Base-by-base conservation (phyloP, 2,797 vertebrate species). In the Aythya fuligula region DNA sequence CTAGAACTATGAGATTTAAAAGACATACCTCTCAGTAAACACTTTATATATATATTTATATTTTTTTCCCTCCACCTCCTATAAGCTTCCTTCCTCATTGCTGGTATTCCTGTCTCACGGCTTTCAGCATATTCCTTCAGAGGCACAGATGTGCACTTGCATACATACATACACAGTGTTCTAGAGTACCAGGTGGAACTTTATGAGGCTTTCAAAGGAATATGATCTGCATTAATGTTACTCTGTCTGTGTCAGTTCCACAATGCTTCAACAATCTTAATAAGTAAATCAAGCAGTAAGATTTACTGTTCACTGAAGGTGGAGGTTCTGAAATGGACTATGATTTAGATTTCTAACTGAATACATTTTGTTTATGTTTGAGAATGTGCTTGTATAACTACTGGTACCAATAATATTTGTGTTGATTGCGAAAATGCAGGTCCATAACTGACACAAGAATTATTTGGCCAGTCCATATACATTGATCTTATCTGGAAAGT, bases 401-500 rank as follows among this genome's bases (percentile, higher is more conserved):
- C 89, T 92, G 96, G 85, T 47, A 77, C 64, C 67, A 92, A 93
- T 97, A 94, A 67, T 87, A 25, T 89, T 97, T 94, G 57, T 79
- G 67, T 90, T 89, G 89, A 25, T 9, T 5, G 84, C 66, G 71
- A 95, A 89, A 85, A 81, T 87, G 57, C 24, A 66, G 61, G 60
- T 64, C 32, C 9, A 57, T 94, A 87, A 93, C 69, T 91, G 91
- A 95, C 76, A 93, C 32, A 78, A 70, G 41, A 89, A 80, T 96
- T 96, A 96, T 82, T 94, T 90, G 61, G 88, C 57, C 95, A 74
- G 82, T 95, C 43, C n/a, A 82, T 73, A 89, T 34, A 14, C 93
- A 96, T 97, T 97, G 97, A 95, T 93, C 91, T 97, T 97, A 94
- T 83, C 88, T 91, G 94, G 53, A 80, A 97, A 96, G 72, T 96